Evolutionary conservation across 2,797 vertebrate genomes (phyloP).

Genomic region (Avahi laniger): DNA sequence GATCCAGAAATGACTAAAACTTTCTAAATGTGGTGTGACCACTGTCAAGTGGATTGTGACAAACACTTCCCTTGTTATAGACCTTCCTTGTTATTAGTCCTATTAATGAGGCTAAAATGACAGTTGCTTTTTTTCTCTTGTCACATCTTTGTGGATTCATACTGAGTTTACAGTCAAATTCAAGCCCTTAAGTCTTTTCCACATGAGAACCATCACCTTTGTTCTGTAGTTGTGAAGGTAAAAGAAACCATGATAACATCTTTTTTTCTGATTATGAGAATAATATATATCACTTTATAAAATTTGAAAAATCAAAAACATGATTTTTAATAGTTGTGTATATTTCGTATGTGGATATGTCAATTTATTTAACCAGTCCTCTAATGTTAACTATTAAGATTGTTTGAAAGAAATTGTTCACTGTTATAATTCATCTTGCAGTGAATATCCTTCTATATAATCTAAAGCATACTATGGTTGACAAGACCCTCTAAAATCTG

Average conservation of each 20-base stretch:
- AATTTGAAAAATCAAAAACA: slow-evolving; percentile 9
- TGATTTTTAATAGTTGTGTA: slow-evolving; percentile 37
- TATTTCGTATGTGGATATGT: neutral
- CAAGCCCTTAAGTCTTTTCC: slow-evolving; percentile 31
- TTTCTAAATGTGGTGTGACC: slow-evolving; percentile 3
- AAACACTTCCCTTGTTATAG: neutral
- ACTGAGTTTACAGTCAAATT: slow-evolving; percentile 34
- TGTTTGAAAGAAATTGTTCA: slow-evolving; percentile 29
- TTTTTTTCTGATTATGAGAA: neutral
- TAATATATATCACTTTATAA: neutral
- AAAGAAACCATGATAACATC: slow-evolving; percentile 1
- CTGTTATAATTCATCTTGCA: slow-evolving; percentile 24
- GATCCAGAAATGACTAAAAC: slow-evolving; percentile 7
- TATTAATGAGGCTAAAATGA: slow-evolving; percentile 30
- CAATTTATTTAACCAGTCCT: neutral
- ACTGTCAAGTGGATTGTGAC: neutral
- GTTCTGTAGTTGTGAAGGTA: slow-evolving; percentile 30
- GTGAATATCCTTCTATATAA: neutral
- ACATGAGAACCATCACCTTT: slow-evolving; percentile 2
- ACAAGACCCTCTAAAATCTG: neutral
- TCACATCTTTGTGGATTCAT: slow-evolving; percentile 36
- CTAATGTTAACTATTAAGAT: neutral
- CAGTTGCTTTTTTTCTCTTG: neutral
- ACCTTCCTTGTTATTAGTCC: neutral
- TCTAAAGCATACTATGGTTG: neutral